Conservation (phyloP, 2,113 vertebrate species). For the Burhinus bistriatus region DNA sequence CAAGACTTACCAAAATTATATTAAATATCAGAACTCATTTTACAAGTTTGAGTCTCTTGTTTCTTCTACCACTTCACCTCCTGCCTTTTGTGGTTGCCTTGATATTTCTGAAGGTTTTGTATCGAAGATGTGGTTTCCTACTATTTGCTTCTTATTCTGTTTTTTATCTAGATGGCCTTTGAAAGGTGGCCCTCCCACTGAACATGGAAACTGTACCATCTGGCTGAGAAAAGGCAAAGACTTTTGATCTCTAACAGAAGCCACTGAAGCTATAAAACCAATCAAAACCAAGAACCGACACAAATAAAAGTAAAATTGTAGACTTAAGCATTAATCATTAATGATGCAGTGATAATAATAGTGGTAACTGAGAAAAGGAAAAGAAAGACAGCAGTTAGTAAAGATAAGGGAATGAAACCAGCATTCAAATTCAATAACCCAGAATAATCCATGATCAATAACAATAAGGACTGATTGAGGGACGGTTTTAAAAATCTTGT, state of each 20-base stretch:
- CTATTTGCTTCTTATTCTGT: neutral
- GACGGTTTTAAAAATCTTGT: neutral
- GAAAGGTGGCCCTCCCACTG: neutral
- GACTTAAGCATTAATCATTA: neutral
- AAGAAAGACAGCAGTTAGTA: neutral
- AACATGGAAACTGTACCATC: neutral
- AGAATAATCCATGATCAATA: neutral
- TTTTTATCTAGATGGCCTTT: neutral
- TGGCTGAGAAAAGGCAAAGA: neutral
- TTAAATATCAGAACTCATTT: neutral
- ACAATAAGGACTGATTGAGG: neutral
- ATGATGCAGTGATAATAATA: neutral
- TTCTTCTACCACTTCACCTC: neutral
- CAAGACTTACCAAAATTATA: neutral
- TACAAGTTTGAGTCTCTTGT: neutral
- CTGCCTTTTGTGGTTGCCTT: neutral
- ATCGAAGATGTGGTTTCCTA: neutral
- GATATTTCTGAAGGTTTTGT: neutral
- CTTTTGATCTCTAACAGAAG: conserved; percentile 19
- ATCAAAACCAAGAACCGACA: neutral
- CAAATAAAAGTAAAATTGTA: neutral
- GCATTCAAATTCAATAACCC: neutral
- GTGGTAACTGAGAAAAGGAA: neutral
- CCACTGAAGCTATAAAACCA: neutral
- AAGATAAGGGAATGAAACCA: neutral